Conservation (phyloP, 2,797 vertebrate genomes). For the Artibeus lituratus region DNA sequence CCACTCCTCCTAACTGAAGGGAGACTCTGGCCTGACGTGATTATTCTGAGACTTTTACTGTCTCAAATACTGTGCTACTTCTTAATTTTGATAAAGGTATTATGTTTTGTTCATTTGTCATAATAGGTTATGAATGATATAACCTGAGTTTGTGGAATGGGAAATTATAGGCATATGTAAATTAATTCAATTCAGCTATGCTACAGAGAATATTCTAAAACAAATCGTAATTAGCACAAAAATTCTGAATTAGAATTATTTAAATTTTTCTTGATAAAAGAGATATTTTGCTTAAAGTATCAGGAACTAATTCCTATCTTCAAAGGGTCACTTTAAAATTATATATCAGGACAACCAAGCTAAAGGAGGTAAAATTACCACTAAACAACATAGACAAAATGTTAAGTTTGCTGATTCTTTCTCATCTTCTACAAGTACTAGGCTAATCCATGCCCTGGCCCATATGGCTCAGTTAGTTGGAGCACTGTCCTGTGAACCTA, state of each 20-base stretch:
- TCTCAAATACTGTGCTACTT: not conserved
- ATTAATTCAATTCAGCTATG: constrained; percentile 38
- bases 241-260: constrained; percentile 46
- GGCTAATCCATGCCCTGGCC: not conserved
- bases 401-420: not conserved
- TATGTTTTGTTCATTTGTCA: not conserved
- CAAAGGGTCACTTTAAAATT: constrained; percentile 27
- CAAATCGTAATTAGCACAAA: not conserved
- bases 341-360: not conserved
- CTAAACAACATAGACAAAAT: not conserved
- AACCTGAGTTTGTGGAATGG: not conserved
- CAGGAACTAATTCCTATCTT: not conserved
- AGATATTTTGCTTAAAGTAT: constrained; percentile 3
- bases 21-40: not conserved
- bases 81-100: not conserved
- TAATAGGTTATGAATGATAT: not conserved
- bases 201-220: not conserved
- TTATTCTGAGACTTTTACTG: not conserved
- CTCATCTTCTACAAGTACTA: not conserved
- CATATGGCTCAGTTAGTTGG: not conserved
- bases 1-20: not conserved
- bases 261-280: constrained; percentile 39
- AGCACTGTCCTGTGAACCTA: not conserved
- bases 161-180: not conserved
- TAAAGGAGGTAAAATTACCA: not conserved